Conservation (phyloP, 2,113 vertebrate genomes). For the Eublepharis macularius region DNA sequence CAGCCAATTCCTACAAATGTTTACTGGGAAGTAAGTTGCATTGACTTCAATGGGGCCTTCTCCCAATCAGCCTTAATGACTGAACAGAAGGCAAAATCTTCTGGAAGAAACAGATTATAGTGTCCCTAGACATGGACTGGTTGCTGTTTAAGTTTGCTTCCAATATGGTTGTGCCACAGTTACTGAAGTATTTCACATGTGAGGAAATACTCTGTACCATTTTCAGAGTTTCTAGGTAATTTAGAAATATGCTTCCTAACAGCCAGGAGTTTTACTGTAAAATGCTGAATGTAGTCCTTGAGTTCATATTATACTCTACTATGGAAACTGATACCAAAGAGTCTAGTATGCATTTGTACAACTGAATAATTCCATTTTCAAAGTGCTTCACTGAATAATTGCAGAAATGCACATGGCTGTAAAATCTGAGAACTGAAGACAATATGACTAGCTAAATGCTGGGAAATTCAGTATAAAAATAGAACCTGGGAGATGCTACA, state of each 20-base stretch:
- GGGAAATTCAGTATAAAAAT: constrained; percentile 19
- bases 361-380: background rate
- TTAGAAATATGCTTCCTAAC: constrained; percentile 32
- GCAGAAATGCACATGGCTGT: background rate
- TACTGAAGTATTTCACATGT: background rate
- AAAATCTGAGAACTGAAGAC: background rate
- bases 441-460: background rate
- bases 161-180: background rate
- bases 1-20: too few species aligned
- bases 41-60: too few species aligned
- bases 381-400: background rate
- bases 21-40: too few species aligned
- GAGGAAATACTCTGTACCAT: background rate
- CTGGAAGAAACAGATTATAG: background rate
- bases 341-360: background rate
- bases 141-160: background rate
- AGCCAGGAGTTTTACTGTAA: background rate
- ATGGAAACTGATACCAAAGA: background rate
- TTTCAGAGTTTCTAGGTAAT: background rate
- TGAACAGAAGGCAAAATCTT: constrained; percentile 25
- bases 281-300: background rate
- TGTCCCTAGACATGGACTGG: background rate
- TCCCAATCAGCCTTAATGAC: background rate
- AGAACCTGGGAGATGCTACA: background rate
- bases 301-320: background rate